A percentile compares a stretch with the other conserved stretches of the same genome.
phyloP scores from a whole-genome alignment of 2,113 vertebrate genomes.

The Hippocampus abdominalis region DNA sequence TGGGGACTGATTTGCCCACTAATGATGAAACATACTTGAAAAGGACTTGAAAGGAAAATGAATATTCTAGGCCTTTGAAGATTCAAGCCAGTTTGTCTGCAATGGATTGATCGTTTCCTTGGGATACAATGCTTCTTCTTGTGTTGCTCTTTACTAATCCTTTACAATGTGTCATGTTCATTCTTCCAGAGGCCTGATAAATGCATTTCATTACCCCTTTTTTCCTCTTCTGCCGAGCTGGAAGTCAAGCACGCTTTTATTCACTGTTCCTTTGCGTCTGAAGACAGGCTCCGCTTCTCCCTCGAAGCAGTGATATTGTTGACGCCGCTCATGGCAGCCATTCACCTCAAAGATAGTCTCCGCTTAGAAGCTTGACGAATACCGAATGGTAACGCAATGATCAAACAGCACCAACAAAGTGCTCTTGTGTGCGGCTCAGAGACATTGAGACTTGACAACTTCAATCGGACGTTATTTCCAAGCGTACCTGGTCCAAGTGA shows the following conservation, averaged over 20 bases:
- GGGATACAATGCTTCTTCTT: constrained; percentile 38
- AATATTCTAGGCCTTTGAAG: constrained; percentile 49
- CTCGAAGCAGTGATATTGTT: constrained; percentile 56
- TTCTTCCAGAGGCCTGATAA: constrained; percentile 46
- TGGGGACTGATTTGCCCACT: constrained; percentile 16
- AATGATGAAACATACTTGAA: constrained; percentile 30
- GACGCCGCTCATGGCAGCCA: constrained; percentile 55
- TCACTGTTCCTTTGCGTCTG: constrained; percentile 50
- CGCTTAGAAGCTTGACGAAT: constrained; percentile 67
- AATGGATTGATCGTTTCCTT: constrained; percentile 32
- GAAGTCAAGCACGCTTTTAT: constrained; percentile 58
- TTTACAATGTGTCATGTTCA: constrained; percentile 41
- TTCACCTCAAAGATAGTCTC: constrained; percentile 60
- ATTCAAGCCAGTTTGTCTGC: constrained; percentile 44
- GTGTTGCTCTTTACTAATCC: constrained; percentile 30
- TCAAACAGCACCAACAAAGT: constrained; percentile 56
- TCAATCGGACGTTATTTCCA: constrained; percentile 43
- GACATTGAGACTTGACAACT: constrained; percentile 48
- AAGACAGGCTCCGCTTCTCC: constrained; percentile 50
- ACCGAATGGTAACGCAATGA: constrained; percentile 62
- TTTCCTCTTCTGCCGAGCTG: constrained; percentile 38
- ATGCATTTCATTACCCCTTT: constrained; percentile 31
- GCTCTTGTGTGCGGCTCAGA: constrained; percentile 29
- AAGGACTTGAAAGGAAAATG: constrained; percentile 22
- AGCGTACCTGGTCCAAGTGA: constrained; percentile 10